These are phyloP conservation scores for Crossocerus cetratus DNA, from an alignment of 2,888 invertebrate species.

Conservation along the genomic window DNA sequence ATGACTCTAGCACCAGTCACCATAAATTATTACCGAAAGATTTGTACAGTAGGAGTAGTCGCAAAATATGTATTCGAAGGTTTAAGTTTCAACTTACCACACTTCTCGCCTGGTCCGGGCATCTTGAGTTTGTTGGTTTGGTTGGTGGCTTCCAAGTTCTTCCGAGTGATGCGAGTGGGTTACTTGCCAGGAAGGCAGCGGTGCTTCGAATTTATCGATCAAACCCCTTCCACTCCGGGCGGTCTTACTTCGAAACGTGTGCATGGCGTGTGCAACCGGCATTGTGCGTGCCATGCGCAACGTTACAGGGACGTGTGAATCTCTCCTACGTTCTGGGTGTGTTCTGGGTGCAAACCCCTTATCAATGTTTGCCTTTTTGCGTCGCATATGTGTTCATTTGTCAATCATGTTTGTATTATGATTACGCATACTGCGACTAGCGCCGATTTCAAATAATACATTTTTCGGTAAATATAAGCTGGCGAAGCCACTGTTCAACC, in stretches of 20 bases:
- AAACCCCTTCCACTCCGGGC: conserved; percentile 58
- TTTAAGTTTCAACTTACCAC: conserved; percentile 62
- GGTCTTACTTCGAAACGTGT: conserved; percentile 16
- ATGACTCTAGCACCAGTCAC: too few species aligned
- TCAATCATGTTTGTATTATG: conserved; percentile 3
- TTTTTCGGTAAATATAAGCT: too few species aligned
- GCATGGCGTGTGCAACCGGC: conserved; percentile 64
- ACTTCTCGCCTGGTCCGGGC: conserved; percentile 73
- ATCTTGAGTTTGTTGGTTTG: conserved; percentile 57
- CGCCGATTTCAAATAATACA: too few species aligned
- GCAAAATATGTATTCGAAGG: too few species aligned
- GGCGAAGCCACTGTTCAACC: too few species aligned
- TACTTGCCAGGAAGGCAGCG: conserved; percentile 50
- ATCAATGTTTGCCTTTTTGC: not conserved
- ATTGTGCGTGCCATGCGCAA: conserved; percentile 66
- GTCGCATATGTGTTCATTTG: not conserved
- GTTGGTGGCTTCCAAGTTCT: conserved; percentile 17
- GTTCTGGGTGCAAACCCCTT: not conserved
- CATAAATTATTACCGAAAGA: too few species aligned
- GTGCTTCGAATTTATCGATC: conserved; percentile 72
- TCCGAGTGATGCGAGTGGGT: conserved; percentile 47
- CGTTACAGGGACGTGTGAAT: conserved; percentile 45
- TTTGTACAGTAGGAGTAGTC: too few species aligned
- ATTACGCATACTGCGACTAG: not conserved
- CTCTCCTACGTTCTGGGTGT: not conserved